phyloP scores from a whole-genome alignment of 2,888 invertebrate species.

The Ypsolopha scabrella region DNA sequence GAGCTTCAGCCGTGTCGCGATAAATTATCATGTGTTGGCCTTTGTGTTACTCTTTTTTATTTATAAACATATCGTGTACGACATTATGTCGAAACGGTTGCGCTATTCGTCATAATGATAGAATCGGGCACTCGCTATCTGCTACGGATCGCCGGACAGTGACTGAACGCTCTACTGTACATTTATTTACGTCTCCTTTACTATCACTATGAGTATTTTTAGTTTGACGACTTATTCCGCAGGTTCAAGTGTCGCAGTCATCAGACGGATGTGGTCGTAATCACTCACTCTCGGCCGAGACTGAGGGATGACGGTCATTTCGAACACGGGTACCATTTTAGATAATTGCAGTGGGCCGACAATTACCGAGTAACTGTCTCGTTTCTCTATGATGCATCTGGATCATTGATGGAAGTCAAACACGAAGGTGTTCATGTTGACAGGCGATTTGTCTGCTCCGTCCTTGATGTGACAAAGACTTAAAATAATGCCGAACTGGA shows the following conservation, averaged over 20 bases:
- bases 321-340: too few species aligned
- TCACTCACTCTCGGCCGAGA: too few species aligned
- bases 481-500: too few species aligned
- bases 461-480: too few species aligned
- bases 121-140: conserved; percentile 14
- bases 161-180: conserved; percentile 29
- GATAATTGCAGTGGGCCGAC: too few species aligned
- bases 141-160: conserved; percentile 28
- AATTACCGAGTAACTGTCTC: too few species aligned
- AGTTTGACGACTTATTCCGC: conserved; percentile 1
- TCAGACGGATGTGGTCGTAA: too few species aligned
- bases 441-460: too few species aligned
- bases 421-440: too few species aligned
- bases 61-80: conserved; percentile 3
- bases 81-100: conserved; percentile 5
- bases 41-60: conserved; percentile 3
- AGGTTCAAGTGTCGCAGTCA: neutral
- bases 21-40: conserved; percentile 5
- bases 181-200: conserved; percentile 25
- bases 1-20: conserved; percentile 5
- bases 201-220: conserved; percentile 10
- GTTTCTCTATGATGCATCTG: neutral
- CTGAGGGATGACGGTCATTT: too few species aligned
- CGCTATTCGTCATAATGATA: conserved; percentile 32
- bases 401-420: too few species aligned